Base-by-base conservation (phyloP, 2,113 vertebrate genomes). In the Dicentrarchus labrax region DNA sequence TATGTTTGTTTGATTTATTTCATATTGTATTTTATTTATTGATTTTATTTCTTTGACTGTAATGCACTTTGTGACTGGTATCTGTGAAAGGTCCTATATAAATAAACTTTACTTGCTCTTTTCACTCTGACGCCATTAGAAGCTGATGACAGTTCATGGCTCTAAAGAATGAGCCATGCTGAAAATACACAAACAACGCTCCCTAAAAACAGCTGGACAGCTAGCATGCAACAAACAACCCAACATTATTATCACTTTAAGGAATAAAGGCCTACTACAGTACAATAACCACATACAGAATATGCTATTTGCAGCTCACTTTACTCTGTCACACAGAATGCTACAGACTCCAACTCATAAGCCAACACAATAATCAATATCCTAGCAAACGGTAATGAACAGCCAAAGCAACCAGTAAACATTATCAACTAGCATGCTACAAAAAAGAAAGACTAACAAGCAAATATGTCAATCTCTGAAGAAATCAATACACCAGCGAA, bases 391-490 rank as follows among this genome's bases (percentile, higher is more conserved):
- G 1, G 54, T 22, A 22, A 56, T 6, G 17, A 43, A 22, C 12
- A 54, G 17, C 22, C 54, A 36, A 15, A 30, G 22, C 62, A 64
- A 36, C 39, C 21, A 50, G 19, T 24, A 9, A n/a, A 48, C 61
- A 50, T 56, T 4, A 72, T n/a, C n/a, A 43, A 4, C 50, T 30
- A 12, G 19, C 12, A n/a, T 43, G 36, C 47, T 19, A 15, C 13
- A 22, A 21, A 38, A 64, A 5, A 74, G 68, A 38, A 4, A 53
- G 45, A 67, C 9, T 21, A 84, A 78, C 43, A 41, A 41, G 30
- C 21, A 65, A 57, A 59, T 38, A 17, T 36, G 43, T 6, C 41
- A 74, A 61, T 70, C 16, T 70, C 48, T 39, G 21, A 45, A 48
- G 24, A 64, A 45, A 70, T 78, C 59, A 36, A 13, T 77, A 9